Conservation (phyloP, 2,888 invertebrate species). For the Argyresthia goedartella region DNA sequence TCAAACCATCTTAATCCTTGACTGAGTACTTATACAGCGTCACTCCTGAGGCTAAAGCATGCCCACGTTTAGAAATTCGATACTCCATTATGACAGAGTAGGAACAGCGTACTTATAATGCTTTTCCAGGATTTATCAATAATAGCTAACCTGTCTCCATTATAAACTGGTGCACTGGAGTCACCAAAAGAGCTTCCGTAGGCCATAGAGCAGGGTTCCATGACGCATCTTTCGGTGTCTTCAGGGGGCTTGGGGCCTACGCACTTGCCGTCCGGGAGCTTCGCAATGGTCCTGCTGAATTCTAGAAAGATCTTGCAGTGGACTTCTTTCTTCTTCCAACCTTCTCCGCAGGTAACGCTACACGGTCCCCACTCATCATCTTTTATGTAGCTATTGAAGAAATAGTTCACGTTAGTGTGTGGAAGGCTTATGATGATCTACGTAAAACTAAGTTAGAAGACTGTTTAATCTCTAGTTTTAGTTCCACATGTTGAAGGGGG, state of each 20-base stretch:
- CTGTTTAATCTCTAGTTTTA: not conserved
- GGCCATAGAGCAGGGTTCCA: constrained; percentile 81
- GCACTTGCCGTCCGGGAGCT: constrained; percentile 89
- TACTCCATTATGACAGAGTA: too few relatives aligned
- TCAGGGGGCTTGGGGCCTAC: constrained; percentile 86
- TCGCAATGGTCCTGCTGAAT: constrained; percentile 90
- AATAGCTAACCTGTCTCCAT: constrained; percentile 44
- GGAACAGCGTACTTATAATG: too few relatives aligned
- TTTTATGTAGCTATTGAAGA: constrained; percentile 82
- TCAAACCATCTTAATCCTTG: too few relatives aligned
- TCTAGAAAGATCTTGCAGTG: constrained; percentile 95
- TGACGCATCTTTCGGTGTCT: constrained; percentile 84
- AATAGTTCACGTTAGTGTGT: not conserved
- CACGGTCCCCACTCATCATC: constrained; percentile 93
- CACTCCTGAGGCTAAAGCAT: too few relatives aligned
- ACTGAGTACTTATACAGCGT: too few relatives aligned
- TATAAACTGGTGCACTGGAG: constrained; percentile 50
- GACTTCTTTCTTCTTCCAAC: constrained; percentile 87
- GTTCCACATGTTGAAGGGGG: not conserved
- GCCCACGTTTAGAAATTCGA: too few relatives aligned
- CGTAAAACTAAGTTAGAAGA: not conserved
- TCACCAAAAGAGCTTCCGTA: constrained; percentile 68
- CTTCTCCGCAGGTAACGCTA: constrained; percentile 92
- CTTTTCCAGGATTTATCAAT: too few relatives aligned
- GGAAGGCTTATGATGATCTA: not conserved